These are phyloP conservation scores for Zootermopsis nevadensis DNA, from an alignment of 2,888 invertebrate genomes.

Conservation along the genomic window DNA sequence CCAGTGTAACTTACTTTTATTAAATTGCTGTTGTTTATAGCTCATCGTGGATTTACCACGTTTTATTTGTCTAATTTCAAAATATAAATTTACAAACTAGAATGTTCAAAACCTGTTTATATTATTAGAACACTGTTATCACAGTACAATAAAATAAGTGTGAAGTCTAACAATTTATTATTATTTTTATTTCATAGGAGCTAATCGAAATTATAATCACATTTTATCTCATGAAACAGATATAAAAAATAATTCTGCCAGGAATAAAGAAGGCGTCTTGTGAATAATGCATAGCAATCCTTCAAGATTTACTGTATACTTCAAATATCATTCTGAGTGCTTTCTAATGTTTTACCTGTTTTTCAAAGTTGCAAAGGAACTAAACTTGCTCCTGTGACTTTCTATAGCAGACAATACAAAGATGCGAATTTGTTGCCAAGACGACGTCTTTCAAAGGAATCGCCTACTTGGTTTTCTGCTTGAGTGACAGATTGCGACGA, in stretches of 20 bases:
- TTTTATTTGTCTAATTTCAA: neutral
- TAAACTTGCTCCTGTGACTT: neutral
- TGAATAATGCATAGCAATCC: slow-evolving; percentile 9
- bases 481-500: neutral
- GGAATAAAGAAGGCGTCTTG: neutral
- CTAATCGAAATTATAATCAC: neutral
- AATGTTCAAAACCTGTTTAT: neutral
- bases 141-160: neutral
- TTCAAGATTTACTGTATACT: neutral
- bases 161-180: neutral
- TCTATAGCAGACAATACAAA: neutral
- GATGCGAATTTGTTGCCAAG: neutral
- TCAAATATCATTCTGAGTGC: neutral
- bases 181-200: neutral
- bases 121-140: neutral
- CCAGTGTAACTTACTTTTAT: too few species aligned
- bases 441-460: too few species aligned
- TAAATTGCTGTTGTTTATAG: too few species aligned
- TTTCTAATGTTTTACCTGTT: neutral
- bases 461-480: neutral
- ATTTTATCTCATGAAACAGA: neutral
- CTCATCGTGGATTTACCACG: too few species aligned
- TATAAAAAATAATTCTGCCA: neutral
- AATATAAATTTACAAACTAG: neutral
- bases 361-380: neutral